Percentiles rank a stretch among this genome's conserved stretches.
Conservation (phyloP, 2,113 vertebrate genomes). For the Chascanopsetta lugubris region DNA sequence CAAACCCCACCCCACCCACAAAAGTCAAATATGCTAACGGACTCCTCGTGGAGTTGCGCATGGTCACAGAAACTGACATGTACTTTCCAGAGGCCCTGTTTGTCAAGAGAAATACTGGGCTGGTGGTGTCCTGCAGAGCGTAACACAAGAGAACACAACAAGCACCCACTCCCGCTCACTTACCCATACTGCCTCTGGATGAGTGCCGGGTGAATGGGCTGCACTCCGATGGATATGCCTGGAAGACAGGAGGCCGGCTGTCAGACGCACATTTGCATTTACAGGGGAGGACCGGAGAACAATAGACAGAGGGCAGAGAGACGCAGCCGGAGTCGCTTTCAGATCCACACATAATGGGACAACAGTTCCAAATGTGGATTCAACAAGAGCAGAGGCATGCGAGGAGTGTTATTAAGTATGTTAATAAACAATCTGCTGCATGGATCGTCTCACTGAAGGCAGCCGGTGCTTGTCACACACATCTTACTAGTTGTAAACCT, state of each 20-base stretch:
- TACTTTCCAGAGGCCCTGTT: slow-evolving; percentile 67
- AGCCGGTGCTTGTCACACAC: not conserved
- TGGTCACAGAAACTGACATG: slow-evolving; percentile 67
- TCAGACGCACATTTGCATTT: slow-evolving; percentile 79
- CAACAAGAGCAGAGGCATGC: slow-evolving; percentile 12
- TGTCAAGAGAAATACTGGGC: slow-evolving; percentile 62
- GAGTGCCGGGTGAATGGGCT: slow-evolving; percentile 93
- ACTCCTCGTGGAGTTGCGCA: slow-evolving; percentile 44
- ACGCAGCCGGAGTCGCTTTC: slow-evolving; percentile 64
- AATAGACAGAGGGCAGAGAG: slow-evolving; percentile 72
- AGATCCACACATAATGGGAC: slow-evolving; percentile 23
- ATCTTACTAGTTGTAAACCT: not conserved
- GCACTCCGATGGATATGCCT: slow-evolving; percentile 94
- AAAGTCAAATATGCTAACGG: slow-evolving; percentile 64
- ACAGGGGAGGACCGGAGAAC: slow-evolving; percentile 76
- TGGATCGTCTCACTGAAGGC: not conserved
- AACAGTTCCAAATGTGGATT: slow-evolving; percentile 48
- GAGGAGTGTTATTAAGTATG: not conserved
- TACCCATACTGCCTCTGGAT: slow-evolving; percentile 97
- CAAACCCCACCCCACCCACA: too few species aligned
- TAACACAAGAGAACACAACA: slow-evolving; percentile 51
- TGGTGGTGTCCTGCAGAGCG: slow-evolving; percentile 28
- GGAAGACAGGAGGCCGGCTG: slow-evolving; percentile 70
- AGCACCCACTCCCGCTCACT: slow-evolving; percentile 79
- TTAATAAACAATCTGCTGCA: slow-evolving; percentile 5